These are phyloP conservation scores for Drymodes brunneopygia DNA, from an alignment of 2,113 vertebrate species.

Conservation along the genomic window DNA sequence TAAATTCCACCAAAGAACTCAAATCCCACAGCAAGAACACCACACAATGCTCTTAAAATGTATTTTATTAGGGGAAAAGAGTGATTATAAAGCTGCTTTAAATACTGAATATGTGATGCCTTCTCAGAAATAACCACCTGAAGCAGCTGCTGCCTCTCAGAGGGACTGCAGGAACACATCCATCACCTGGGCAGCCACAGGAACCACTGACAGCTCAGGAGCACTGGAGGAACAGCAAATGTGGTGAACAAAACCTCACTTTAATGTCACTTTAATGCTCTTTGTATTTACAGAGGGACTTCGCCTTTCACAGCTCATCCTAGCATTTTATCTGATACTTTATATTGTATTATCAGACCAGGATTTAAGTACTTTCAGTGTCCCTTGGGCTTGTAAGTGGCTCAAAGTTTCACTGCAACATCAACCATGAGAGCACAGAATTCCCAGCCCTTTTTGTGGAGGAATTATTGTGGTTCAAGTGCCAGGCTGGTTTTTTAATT, in stretches of 20 bases:
- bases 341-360: background rate
- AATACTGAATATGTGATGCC: background rate
- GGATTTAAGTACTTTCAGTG: background rate
- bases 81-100: background rate
- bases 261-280: background rate
- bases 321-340: background rate
- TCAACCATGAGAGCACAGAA: background rate
- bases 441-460: background rate
- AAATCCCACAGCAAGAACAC: background rate
- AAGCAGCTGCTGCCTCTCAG: background rate
- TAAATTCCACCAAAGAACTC: background rate
- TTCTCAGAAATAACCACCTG: background rate
- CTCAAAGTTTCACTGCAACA: background rate
- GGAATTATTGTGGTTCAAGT: background rate
- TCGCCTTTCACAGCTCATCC: background rate
- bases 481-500: background rate
- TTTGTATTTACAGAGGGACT: background rate
- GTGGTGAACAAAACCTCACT: background rate
- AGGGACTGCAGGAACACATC: background rate
- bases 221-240: background rate
- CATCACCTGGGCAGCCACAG: background rate
- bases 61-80: background rate
- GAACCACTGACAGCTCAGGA: background rate
- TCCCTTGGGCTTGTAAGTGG: background rate
- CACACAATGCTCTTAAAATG: fast-evolving